These are phyloP conservation scores for Gordius sp. DNA, from an alignment of 2,888 invertebrate genomes.

Conservation along the genomic window DNA sequence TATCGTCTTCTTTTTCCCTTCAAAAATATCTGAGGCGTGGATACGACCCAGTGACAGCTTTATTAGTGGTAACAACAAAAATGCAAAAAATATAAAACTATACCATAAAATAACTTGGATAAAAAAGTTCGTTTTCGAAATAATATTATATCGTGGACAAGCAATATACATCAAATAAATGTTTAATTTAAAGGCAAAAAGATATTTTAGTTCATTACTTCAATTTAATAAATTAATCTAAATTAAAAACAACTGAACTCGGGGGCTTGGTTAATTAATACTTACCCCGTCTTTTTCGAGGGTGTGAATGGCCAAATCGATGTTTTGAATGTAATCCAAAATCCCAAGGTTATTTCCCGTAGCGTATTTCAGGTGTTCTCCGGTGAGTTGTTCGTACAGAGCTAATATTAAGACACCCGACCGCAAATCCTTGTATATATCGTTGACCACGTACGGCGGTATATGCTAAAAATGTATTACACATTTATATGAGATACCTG, in stretches of 20 bases:
- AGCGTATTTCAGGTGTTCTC: not conserved
- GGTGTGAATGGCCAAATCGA: not conserved
- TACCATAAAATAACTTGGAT: too few relatives aligned
- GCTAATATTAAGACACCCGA: not conserved
- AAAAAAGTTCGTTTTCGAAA: too few relatives aligned
- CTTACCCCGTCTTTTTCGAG: not conserved
- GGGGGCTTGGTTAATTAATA: too few relatives aligned
- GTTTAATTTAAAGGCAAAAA: too few relatives aligned
- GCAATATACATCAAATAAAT: too few relatives aligned
- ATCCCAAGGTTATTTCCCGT: not conserved
- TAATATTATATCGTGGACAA: too few relatives aligned
- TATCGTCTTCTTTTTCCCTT: conserved; percentile 80
- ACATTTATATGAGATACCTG: too few relatives aligned
- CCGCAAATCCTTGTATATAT: not conserved
- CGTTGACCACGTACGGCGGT: not conserved
- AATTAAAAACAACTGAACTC: too few relatives aligned
- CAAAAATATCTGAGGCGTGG: conserved; percentile 78
- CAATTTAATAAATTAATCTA: too few relatives aligned
- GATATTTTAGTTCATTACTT: too few relatives aligned
- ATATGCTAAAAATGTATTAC: conserved; percentile 9
- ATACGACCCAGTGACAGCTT: conserved; percentile 87
- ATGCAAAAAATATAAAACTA: too few relatives aligned
- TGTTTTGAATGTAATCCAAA: conserved; percentile 8
- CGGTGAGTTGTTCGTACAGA: not conserved
- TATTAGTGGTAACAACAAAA: too few relatives aligned